Percentiles rank a stretch among this genome's conserved stretches.
phyloP scores from a whole-genome alignment of 53 echinoderm and acorn worm genomes.

The Crossaster papposus region DNA sequence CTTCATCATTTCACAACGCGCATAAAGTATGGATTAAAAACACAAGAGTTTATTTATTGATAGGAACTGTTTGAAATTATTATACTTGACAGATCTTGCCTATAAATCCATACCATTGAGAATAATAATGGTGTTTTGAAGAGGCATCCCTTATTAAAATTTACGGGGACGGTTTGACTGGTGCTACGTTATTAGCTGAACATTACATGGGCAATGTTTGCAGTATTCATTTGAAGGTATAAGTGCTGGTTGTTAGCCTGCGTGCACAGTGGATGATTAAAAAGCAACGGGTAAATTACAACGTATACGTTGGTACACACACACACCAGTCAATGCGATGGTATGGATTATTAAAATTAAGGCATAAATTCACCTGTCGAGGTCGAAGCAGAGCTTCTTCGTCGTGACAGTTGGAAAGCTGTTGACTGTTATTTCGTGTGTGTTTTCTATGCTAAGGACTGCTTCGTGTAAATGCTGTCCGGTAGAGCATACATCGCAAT shows the following conservation, averaged over 20 bases:
- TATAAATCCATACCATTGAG: too few species aligned
- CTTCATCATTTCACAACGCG: too few species aligned
- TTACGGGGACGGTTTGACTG: not conserved
- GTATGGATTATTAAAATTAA: conserved; percentile 42
- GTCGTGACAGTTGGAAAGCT: not conserved
- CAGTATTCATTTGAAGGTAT: conserved; percentile 4
- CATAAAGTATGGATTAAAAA: too few species aligned
- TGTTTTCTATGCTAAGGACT: not conserved
- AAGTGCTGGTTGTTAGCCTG: conserved; percentile 30
- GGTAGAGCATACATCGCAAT: too few species aligned
- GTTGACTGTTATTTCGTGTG: conserved; percentile 1
- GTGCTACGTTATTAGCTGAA: not conserved
- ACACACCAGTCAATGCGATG: conserved; percentile 3
- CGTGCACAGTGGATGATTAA: conserved; percentile 49
- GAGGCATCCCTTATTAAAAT: too few species aligned
- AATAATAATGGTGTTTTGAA: too few species aligned
- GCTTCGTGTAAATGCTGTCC: too few species aligned
- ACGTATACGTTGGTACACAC: conserved; percentile 13
- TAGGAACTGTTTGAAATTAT: too few species aligned
- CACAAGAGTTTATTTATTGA: too few species aligned
- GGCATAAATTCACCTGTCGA: not conserved
- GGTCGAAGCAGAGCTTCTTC: not conserved
- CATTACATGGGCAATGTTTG: conserved; percentile 1
- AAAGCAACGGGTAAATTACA: conserved; percentile 40
- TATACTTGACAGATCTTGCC: too few species aligned